These are phyloP conservation scores for Oceanodroma tethys DNA, from an alignment of 2,113 vertebrate species.

Conservation along the genomic window DNA sequence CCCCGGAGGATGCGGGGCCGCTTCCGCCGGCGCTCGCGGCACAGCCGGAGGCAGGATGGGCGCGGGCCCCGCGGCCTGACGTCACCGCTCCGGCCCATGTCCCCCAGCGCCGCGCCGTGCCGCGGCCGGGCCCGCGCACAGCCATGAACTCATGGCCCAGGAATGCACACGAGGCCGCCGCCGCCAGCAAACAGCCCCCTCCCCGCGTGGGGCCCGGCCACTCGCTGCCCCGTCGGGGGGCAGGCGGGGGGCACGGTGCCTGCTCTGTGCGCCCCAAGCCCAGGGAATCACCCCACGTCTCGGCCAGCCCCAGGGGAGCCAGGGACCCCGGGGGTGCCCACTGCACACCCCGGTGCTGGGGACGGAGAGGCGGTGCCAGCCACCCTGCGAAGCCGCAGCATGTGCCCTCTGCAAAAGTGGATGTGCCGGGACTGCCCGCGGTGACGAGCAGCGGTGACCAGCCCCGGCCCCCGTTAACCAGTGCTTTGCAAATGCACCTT, in stretches of 20 bases:
- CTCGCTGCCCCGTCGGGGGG: not conserved
- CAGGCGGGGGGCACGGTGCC: not conserved
- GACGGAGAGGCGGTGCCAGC: fast-evolving
- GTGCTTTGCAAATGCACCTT: not conserved
- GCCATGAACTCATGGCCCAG: slow-evolving; percentile 50
- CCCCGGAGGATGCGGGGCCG: fast-evolving
- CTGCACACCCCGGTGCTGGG: fast-evolving
- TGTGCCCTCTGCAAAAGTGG: not conserved
- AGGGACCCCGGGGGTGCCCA: fast-evolving
- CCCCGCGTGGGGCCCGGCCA: not conserved
- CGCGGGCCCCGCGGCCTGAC: not conserved
- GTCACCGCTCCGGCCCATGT: not conserved
- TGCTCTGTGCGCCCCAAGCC: not conserved
- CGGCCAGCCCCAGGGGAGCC: not conserved
- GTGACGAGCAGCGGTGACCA: not conserved
- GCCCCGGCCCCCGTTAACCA: fast-evolving
- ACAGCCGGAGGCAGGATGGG: not conserved
- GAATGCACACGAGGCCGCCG: slow-evolving; percentile 1
- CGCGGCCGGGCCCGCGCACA: not conserved
- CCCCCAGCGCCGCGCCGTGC: not conserved
- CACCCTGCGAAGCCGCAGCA: not conserved
- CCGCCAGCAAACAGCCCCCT: not conserved
- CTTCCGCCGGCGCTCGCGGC: not conserved
- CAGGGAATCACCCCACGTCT: fast-evolving
- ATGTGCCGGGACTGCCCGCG: fast-evolving